Evolutionary conservation across 2,797 vertebrate species (phyloP), one percentile per base, ranked within the genome.

Genomic region (Echiichthys vipera): DNA sequence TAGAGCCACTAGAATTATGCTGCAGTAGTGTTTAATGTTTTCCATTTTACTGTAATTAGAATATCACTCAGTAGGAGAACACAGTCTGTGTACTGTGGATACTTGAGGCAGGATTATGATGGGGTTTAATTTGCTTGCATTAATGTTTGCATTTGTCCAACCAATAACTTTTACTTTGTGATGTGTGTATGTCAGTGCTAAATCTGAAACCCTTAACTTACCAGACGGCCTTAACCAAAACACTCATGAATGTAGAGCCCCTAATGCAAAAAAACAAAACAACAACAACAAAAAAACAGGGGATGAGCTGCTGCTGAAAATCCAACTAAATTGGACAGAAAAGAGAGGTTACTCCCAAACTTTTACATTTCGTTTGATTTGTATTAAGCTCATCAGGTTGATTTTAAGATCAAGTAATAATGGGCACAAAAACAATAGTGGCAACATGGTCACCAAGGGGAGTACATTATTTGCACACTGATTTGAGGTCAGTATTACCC

Each of bases 141-240:
- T 18, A 36, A 62, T 34, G 64, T 42, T 68, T 69, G 24, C 43
- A 7, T 46, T 40, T 29, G 11, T 74, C 43, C 45, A 51, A 71
- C 25, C 25, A 3, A 42, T 46, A 61, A 25, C 32, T 32, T 78
- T 88, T 69, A n/a, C 57, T 63, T 74, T 71, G 32, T 57, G 51
- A 65, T 15, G 3, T 46, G 39, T 57, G 25, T 62, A 36, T 63
- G 62, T 79, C 56, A 51, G 73, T 73, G 73, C 66, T 83, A 36
- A 62, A 85, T 85, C 45, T 69, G 24, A 84, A 65, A 84, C 80
- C 72, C 82, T 81, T 67, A 82, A 64, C 64, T 85, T 88, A 89
- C 96, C 96, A 95, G 95, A 94, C 92, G 94, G 96, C 97, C 96
- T 98, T 97, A 97, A 96, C 93, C 86, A 95, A 96, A 96, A 95